phyloP scores from a whole-genome alignment of 2,888 invertebrate species.

The Rhimphoctona megacephalus region DNA sequence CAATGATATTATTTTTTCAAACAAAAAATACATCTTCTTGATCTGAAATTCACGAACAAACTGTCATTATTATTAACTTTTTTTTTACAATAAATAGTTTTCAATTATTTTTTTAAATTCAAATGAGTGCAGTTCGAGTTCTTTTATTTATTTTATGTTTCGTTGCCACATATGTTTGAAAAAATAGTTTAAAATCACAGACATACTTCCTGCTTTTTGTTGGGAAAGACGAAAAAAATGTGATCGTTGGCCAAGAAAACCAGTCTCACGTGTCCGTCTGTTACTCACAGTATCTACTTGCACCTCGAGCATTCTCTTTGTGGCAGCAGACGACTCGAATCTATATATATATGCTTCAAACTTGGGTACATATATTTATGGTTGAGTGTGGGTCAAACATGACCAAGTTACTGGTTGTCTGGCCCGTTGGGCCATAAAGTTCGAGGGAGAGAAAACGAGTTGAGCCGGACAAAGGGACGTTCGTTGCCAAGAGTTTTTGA shows the following conservation, averaged over 20 bases:
- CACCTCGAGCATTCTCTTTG: conserved; percentile 32
- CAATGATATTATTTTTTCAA: no score
- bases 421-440: conserved; percentile 51
- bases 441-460: conserved; percentile 41
- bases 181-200: neutral
- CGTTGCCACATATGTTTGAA: no score
- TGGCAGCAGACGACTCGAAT: conserved; percentile 23
- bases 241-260: conserved; percentile 78
- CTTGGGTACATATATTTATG: conserved; percentile 36
- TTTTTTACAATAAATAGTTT: no score
- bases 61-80: no score
- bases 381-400: conserved; percentile 42
- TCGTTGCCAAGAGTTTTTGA: neutral
- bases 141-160: no score
- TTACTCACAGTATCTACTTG: conserved; percentile 59
- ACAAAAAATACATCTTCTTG: no score
- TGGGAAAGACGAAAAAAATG: conserved; percentile 68
- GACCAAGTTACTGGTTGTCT: conserved; percentile 46
- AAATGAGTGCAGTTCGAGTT: no score
- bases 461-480: conserved; percentile 39
- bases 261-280: conserved; percentile 75
- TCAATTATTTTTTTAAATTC: no score
- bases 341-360: neutral
- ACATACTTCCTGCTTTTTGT: conserved; percentile 40
- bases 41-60: no score